These are phyloP conservation scores for Agrypnus murinus DNA, from an alignment of 2,888 invertebrate species.

Conservation along the genomic window DNA sequence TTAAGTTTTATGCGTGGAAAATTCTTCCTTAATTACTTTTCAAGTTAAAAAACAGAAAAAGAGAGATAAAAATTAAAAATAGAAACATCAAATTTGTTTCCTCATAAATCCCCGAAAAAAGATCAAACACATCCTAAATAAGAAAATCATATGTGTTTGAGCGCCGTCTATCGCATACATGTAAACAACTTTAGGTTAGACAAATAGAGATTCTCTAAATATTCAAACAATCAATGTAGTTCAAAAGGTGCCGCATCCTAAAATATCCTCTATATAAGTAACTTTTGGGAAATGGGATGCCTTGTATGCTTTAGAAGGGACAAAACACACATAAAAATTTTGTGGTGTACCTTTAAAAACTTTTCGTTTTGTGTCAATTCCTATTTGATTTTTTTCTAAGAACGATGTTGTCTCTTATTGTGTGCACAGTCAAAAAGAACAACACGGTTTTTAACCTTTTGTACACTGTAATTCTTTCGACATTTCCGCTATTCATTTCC, in stretches of 20 bases:
- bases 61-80: slow-evolving; percentile 22
- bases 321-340: slow-evolving; percentile 40
- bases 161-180: slow-evolving; percentile 54
- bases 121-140: slow-evolving; percentile 44
- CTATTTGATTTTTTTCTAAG: slow-evolving; percentile 34
- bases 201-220: slow-evolving; percentile 66
- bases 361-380: too few relatives aligned
- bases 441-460: too few relatives aligned
- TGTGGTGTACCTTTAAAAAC: slow-evolving; percentile 35
- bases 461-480: too few relatives aligned
- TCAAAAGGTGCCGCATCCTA: slow-evolving; percentile 63
- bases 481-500: too few relatives aligned
- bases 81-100: slow-evolving; percentile 14
- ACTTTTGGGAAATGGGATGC: slow-evolving; percentile 39
- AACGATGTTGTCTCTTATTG: background rate
- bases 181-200: slow-evolving; percentile 64
- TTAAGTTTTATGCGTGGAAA: too few relatives aligned
- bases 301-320: slow-evolving; percentile 40
- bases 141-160: slow-evolving; percentile 51
- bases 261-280: slow-evolving; percentile 46
- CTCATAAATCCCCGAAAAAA: slow-evolving; percentile 40
- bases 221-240: slow-evolving; percentile 64
- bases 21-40: too few relatives aligned
- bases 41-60: too few relatives aligned
- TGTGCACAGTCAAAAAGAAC: too few relatives aligned